Percentiles rank a stretch among this genome's conserved stretches.
These are phyloP conservation scores for Erebia aethiops DNA, from an alignment of 2,888 invertebrate species.

Conservation along the genomic window DNA sequence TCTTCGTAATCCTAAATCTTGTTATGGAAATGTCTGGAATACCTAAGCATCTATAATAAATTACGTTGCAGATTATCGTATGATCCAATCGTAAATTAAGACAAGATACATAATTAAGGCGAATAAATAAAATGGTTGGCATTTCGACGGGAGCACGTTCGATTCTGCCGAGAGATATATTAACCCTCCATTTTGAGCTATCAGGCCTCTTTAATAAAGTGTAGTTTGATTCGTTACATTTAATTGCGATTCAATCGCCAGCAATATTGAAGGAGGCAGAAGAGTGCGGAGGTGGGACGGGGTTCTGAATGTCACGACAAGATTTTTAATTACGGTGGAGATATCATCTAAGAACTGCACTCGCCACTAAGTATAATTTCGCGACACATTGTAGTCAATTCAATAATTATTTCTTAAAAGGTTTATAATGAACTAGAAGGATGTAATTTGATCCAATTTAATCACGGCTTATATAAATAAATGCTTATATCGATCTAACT, in stretches of 20 bases:
- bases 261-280: constrained; percentile 77
- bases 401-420: constrained; percentile 69
- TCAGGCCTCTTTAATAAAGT: constrained; percentile 79
- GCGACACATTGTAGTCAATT: constrained; percentile 73
- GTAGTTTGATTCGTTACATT: constrained; percentile 79
- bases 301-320: constrained; percentile 82
- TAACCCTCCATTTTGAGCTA: constrained; percentile 75
- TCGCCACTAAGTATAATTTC: constrained; percentile 63
- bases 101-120: constrained; percentile 84
- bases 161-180: constrained; percentile 69
- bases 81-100: constrained; percentile 84
- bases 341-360: constrained; percentile 79
- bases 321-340: constrained; percentile 82
- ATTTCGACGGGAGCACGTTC: constrained; percentile 83
- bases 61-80: constrained; percentile 81
- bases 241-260: constrained; percentile 82
- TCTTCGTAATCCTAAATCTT: constrained; percentile 78
- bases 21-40: constrained; percentile 79
- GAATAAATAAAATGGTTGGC: constrained; percentile 84
- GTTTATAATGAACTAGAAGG: constrained; percentile 42
- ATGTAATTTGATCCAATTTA: neutral
- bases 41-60: constrained; percentile 81
- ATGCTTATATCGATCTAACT: neutral
- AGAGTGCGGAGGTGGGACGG: constrained; percentile 78
- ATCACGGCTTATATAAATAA: neutral